Evolutionary conservation across 2,113 vertebrate species (phyloP).

Genomic region (Pampusana beccarii): DNA sequence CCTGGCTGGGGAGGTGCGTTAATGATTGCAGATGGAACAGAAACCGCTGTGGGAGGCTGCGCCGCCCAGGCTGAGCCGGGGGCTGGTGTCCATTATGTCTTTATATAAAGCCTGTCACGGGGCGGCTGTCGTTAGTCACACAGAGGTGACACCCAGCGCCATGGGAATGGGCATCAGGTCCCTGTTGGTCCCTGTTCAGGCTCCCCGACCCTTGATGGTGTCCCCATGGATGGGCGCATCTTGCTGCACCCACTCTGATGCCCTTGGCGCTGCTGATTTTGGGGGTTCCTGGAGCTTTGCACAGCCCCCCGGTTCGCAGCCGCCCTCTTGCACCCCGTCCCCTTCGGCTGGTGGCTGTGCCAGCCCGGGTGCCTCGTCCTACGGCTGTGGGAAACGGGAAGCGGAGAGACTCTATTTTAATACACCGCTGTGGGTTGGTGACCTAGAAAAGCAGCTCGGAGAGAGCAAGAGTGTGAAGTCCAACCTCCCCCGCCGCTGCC

Average conservation of each 20-base stretch:
- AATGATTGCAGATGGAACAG: neutral
- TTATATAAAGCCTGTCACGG: accelerated
- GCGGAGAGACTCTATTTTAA: constrained; percentile 43
- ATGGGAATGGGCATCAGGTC: no score
- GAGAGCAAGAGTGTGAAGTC: constrained; percentile 60
- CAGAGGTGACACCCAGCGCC: neutral
- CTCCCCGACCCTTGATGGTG: neutral
- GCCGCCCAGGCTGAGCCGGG: neutral
- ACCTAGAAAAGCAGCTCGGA: constrained; percentile 65
- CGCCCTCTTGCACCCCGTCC: neutral
- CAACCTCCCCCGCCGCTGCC: constrained; percentile 42
- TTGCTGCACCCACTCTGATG: neutral
- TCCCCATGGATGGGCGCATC: neutral
- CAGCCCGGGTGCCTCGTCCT: neutral
- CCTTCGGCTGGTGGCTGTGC: neutral
- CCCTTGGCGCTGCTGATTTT: neutral
- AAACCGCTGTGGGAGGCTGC: neutral
- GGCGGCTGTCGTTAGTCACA: accelerated
- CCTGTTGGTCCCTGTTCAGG: accelerated
- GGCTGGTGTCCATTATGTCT: accelerated
- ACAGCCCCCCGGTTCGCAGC: accelerated
- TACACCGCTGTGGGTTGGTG: constrained; percentile 53
- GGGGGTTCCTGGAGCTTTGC: neutral
- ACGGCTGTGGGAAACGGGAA: constrained; percentile 29
- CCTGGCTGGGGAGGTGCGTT: neutral